These are phyloP conservation scores for Thera obeliscata DNA, from an alignment of 2,888 invertebrate genomes.

Conservation along the genomic window DNA sequence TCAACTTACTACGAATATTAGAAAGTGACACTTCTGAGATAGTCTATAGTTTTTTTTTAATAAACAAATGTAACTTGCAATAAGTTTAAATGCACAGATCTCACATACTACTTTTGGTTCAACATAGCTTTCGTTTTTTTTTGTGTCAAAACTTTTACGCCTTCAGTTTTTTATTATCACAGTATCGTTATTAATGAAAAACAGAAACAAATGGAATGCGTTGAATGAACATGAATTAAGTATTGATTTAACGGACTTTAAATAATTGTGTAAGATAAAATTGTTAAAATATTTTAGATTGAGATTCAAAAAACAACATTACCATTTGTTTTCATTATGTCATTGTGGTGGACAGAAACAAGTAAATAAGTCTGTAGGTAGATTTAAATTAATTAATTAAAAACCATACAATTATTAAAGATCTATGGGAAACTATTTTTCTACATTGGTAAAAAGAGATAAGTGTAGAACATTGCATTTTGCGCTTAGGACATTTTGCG, in stretches of 20 bases:
- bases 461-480: no score
- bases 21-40: background rate
- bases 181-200: background rate
- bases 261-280: slow-evolving; percentile 29
- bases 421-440: background rate
- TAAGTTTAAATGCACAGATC: no score
- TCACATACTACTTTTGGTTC: no score
- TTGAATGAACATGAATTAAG: slow-evolving; percentile 26
- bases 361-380: slow-evolving; percentile 1
- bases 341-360: slow-evolving; percentile 4
- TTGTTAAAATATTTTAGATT: slow-evolving; percentile 22
- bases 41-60: background rate
- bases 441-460: background rate
- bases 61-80: no score
- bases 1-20: slow-evolving; percentile 1
- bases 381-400: background rate
- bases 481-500: no score
- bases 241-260: slow-evolving; percentile 28
- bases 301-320: slow-evolving; percentile 20
- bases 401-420: background rate
- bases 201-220: slow-evolving; percentile 21
- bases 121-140: no score
- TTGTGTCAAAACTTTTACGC: background rate
- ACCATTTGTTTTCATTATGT: slow-evolving; percentile 28
- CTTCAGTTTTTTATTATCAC: background rate